These are phyloP conservation scores for Pelecanoides urinatrix DNA, from an alignment of 2,113 vertebrate species.

Conservation along the genomic window DNA sequence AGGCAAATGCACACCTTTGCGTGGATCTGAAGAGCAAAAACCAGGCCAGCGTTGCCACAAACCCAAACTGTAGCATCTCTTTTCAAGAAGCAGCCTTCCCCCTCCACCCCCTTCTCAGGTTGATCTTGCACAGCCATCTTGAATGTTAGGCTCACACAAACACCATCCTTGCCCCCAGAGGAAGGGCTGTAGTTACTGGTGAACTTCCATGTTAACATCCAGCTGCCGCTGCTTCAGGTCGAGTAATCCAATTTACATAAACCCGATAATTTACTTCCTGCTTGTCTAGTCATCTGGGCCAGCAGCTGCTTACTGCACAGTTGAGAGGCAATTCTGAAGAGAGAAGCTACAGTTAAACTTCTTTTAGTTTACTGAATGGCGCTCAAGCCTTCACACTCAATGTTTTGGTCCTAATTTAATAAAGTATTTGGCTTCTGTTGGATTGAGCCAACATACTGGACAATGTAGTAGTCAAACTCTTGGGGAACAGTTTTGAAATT, in stretches of 20 bases:
- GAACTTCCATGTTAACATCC: background rate
- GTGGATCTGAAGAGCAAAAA: slow-evolving; percentile 44
- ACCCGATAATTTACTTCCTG: background rate
- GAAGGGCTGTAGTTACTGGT: background rate
- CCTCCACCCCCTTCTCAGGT: background rate
- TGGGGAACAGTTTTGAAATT: background rate
- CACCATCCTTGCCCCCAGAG: background rate
- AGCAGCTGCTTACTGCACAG: background rate
- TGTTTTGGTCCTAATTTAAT: background rate
- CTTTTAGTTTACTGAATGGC: background rate
- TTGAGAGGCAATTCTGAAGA: slow-evolving; percentile 8
- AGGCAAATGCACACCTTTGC: slow-evolving; percentile 62
- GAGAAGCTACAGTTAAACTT: slow-evolving; percentile 32
- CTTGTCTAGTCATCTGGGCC: background rate
- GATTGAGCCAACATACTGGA: background rate
- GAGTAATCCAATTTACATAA: slow-evolving; percentile 5
- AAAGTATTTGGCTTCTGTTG: background rate
- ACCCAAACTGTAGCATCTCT: slow-evolving; percentile 5
- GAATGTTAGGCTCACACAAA: background rate
- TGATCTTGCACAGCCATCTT: background rate
- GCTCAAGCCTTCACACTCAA: background rate
- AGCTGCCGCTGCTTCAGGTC: background rate
- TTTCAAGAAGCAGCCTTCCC: slow-evolving; percentile 10
- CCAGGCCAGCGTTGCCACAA: background rate
- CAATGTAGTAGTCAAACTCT: background rate